Evolutionary conservation across 1,140 invertebrate species (phyloP).

Genomic region (Drosophila oshimai): DNA sequence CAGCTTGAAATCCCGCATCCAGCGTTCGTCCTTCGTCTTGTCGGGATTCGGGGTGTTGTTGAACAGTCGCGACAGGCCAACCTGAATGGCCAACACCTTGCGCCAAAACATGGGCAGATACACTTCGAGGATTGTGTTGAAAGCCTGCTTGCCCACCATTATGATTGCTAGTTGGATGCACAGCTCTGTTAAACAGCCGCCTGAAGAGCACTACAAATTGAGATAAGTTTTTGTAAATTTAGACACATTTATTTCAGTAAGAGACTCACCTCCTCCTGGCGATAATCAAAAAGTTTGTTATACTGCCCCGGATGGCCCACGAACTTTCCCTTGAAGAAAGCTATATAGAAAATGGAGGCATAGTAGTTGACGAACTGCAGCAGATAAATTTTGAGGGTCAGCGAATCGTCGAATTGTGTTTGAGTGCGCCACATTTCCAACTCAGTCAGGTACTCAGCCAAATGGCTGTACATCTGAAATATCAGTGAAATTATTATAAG

Average conservation of each 20-base stretch:
- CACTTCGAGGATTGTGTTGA: slow-evolving; percentile 94
- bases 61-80: slow-evolving; percentile 64
- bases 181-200: slow-evolving; percentile 95
- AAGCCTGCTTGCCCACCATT: slow-evolving; percentile 97
- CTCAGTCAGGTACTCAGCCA: slow-evolving; percentile 97
- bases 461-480: slow-evolving; percentile 90
- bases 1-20: slow-evolving; percentile 96
- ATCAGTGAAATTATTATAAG: not conserved
- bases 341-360: slow-evolving; percentile 99
- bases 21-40: slow-evolving; percentile 86
- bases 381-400: slow-evolving; percentile 98
- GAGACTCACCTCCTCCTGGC: slow-evolving; percentile 91
- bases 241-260: too few species aligned
- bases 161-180: slow-evolving; percentile 97
- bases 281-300: slow-evolving; percentile 88
- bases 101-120: slow-evolving; percentile 89
- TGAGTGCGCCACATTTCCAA: slow-evolving; percentile 97
- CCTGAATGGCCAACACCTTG: slow-evolving; percentile 87
- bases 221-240: not conserved
- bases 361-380: slow-evolving; percentile 99
- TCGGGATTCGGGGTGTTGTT: slow-evolving; percentile 70
- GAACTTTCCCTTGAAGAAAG: slow-evolving; percentile 98
- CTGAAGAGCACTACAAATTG: slow-evolving; percentile 87
- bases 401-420: slow-evolving; percentile 98
- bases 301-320: slow-evolving; percentile 93